phyloP scores from a whole-genome alignment of 2,888 invertebrate species.

The Helobdella robusta region DNA sequence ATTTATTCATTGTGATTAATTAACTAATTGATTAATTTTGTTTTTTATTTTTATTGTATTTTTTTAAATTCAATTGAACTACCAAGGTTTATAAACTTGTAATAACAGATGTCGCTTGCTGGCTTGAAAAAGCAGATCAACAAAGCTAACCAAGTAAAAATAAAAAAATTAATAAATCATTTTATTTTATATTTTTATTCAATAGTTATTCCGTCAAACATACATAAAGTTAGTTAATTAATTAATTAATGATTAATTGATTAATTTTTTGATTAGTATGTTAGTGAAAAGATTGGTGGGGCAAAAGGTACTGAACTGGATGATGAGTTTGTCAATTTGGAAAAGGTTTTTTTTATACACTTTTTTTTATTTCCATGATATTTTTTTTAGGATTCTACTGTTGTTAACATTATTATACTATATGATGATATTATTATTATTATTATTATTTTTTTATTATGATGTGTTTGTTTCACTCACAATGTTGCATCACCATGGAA shows the following conservation, averaged over 20 bases:
- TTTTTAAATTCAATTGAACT: no score
- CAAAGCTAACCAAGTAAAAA: slow-evolving; percentile 26
- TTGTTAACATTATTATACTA: no score
- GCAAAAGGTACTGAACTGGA: slow-evolving; percentile 98
- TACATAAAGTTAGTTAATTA: not conserved
- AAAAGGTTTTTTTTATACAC: slow-evolving; percentile 65
- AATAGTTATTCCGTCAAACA: not conserved
- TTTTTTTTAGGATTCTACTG: no score
- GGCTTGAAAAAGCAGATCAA: slow-evolving; percentile 27
- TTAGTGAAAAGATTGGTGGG: slow-evolving; percentile 99
- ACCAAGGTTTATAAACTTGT: no score
- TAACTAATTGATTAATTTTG: no score
- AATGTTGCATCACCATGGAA: no score
- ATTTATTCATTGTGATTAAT: no score
- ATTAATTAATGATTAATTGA: no score
- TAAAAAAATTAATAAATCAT: not conserved
- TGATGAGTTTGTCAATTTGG: slow-evolving; percentile 97
- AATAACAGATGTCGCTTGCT: slow-evolving; percentile 27
- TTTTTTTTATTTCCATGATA: not conserved
- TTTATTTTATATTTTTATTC: not conserved
- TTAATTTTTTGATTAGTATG: slow-evolving; percentile 63
- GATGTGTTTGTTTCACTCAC: no score
- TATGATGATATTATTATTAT: no score
- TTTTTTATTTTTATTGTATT: no score
- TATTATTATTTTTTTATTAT: no score